Base-by-base conservation (phyloP, 2,888 invertebrate species). In the Panzeria rudis region DNA sequence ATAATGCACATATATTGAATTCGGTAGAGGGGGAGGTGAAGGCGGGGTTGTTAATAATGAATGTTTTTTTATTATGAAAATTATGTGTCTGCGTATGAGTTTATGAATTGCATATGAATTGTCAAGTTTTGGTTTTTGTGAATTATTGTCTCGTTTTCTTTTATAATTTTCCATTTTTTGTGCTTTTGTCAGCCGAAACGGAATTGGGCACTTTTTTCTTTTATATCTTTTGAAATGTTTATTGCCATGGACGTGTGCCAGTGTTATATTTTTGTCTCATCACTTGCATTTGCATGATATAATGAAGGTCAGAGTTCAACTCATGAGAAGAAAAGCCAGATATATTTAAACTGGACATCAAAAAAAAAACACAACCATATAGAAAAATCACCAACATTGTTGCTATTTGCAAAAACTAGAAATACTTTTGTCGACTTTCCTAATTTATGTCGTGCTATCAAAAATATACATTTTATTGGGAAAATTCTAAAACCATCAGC, bases 131-230 rank as follows among this genome's bases (percentile, higher is more conserved):
- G 66, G n/a, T 32, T 64, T 50, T 52, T 52, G 80, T 69, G 72
- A 84, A 81, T 86, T 89, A 88, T 87, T 89, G 88, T 88, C 87
- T 59, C 50, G 9, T 29, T 56, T 66, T 72, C 56, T 71, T n/a
- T n/a, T 86, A 86, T 88, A 87, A 88, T 50, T 15, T 9, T 44
- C 56, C 17, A 29, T 29, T 84, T 88, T 86, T 88, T 89, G 88
- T 91, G 91, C 89, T 89, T 91, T 91, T 91, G 91, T 90, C 91
- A 91, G 89, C 89, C 91, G 91, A 88, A 88, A 87, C 90, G 88
- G 90, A 89, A 90, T 90, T 88, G 89, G 87, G 86, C 3, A 87
- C 17, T 56, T 47, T 69, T 83, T 75, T 69, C 13, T 41, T 25
- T 35, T 9, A 47, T 20, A 68, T 41, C 23, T 38, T 61, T 38